These are phyloP conservation scores for Orchesella flavescens DNA, from an alignment of 2,888 invertebrate species.

Conservation along the genomic window DNA sequence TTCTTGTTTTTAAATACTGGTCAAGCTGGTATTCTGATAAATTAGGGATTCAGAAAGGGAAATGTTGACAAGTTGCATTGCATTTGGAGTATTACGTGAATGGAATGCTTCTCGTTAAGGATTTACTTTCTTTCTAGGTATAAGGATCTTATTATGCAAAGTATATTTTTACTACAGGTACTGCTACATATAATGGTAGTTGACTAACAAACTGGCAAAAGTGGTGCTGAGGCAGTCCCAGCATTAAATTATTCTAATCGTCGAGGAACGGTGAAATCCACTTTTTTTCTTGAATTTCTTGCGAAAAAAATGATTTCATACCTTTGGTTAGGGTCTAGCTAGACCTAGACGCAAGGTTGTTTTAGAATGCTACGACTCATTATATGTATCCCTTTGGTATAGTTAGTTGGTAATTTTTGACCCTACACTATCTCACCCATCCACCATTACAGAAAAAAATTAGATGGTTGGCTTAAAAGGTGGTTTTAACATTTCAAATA, in stretches of 20 bases:
- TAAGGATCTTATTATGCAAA: neutral
- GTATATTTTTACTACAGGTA: conserved; percentile 12
- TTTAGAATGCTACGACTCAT: neutral
- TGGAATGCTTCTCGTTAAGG: neutral
- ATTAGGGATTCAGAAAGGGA: neutral
- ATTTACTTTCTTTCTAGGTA: neutral
- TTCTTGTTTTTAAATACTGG: conserved; percentile 28
- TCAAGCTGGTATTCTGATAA: conserved; percentile 15
- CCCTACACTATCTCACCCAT: conserved; percentile 31
- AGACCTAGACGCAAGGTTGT: neutral
- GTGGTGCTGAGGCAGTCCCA: neutral
- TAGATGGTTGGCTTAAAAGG: conserved; percentile 53
- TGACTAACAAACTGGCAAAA: neutral
- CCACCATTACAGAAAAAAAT: conserved; percentile 22
- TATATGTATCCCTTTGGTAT: neutral
- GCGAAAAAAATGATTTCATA: neutral
- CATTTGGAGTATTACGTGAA: conserved; percentile 2
- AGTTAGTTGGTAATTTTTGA: conserved; percentile 24
- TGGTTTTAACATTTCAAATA: conserved; percentile 55
- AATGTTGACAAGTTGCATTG: conserved; percentile 1
- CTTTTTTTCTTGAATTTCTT: conserved; percentile 33
- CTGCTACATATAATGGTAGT: neutral
- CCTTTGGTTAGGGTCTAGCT: neutral
- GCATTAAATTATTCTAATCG: conserved; percentile 36
- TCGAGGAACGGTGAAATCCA: conserved; percentile 51